Evolutionary conservation across 2,797 vertebrate genomes (phyloP).

Genomic region (Pteropus rufus): DNA sequence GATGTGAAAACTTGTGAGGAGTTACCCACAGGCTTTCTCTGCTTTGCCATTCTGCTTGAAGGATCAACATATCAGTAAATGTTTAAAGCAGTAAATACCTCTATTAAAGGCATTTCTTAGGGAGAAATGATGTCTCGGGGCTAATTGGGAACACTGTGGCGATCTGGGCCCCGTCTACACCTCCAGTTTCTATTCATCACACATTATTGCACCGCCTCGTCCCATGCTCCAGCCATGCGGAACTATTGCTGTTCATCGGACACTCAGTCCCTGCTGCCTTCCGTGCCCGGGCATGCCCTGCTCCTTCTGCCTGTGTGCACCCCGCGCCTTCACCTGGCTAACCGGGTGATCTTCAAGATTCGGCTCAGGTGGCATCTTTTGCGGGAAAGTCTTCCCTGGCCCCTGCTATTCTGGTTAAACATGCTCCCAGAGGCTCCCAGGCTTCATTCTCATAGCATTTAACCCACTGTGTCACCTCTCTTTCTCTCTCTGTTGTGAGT

Average conservation of each 20-base stretch:
- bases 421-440: not conserved
- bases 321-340: not conserved
- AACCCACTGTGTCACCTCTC: too few species aligned
- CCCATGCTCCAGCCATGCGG: not conserved
- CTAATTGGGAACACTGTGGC: not conserved
- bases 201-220: not conserved
- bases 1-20: not conserved
- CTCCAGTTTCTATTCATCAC: not conserved
- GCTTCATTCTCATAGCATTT: not conserved
- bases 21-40: not conserved
- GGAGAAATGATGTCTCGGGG: not conserved
- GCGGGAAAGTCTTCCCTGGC: not conserved
- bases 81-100: not conserved
- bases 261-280: not conserved
- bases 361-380: not conserved
- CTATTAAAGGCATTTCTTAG: not conserved
- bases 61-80: not conserved
- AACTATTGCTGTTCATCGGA: not conserved
- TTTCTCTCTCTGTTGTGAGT: not conserved
- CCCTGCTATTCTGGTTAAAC: not conserved
- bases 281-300: not conserved
- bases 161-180: too few species aligned
- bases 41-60: not conserved
- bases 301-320: not conserved
- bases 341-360: not conserved